These are phyloP conservation scores for cattle (Bos taurus) DNA, from an alignment of 2,113 vertebrate genomes.

Conservation along the genomic window DNA sequence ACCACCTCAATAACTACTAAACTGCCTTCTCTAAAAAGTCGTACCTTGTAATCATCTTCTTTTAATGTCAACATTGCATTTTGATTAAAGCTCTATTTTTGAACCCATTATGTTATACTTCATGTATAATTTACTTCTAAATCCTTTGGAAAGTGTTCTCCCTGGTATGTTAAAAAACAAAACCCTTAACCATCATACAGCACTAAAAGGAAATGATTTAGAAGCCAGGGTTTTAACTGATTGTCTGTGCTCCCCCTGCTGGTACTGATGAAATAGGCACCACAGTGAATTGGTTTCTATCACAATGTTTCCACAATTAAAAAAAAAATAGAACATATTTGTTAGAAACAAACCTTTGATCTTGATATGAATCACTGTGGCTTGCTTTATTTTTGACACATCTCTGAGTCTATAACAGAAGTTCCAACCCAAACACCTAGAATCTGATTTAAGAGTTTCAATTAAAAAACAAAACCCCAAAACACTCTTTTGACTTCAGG, in stretches of 20 bases:
- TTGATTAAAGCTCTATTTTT: constrained; percentile 8
- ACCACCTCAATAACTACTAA: neutral
- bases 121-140: neutral
- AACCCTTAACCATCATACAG: neutral
- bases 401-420: neutral
- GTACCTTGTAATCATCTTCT: neutral
- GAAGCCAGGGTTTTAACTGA: neutral
- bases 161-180: neutral
- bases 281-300: neutral
- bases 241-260: neutral
- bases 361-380: neutral
- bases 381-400: neutral
- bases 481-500: neutral
- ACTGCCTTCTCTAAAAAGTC: neutral
- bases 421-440: neutral
- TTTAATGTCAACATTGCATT: neutral
- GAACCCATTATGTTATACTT: neutral
- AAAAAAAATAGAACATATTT: neutral
- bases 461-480: neutral
- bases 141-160: constrained; percentile 13
- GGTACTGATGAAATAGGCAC: neutral
- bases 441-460: constrained; percentile 25
- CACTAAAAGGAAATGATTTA: neutral
- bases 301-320: neutral
- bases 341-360: neutral